Percentiles rank a stretch among this genome's conserved stretches.
These are phyloP conservation scores for Magallana angulata DNA, from an alignment of 1,140 invertebrate species.

Conservation along the genomic window DNA sequence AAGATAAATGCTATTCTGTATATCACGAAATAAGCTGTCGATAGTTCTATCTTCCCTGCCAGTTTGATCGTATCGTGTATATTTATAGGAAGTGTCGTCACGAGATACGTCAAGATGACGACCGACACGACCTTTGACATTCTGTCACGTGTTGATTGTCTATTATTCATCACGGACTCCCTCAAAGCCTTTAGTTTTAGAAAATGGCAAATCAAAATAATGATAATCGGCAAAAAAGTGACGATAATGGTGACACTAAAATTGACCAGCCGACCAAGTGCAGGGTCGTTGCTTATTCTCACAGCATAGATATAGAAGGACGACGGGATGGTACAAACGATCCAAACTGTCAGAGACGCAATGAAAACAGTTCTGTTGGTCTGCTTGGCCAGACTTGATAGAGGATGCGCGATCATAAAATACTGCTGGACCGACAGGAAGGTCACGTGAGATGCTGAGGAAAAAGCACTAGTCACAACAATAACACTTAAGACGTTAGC, in stretches of 20 bases:
- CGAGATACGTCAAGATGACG: not conserved
- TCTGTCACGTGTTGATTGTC: not conserved
- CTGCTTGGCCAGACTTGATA: not conserved
- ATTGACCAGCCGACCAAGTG: not conserved
- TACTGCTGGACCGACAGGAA: constrained; percentile 24
- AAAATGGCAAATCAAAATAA: constrained; percentile 22
- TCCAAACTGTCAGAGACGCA: not conserved
- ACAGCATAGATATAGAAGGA: constrained; percentile 17
- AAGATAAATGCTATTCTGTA: constrained; percentile 7
- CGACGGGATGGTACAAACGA: not conserved
- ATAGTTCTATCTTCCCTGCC: not conserved
- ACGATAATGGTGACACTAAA: not conserved
- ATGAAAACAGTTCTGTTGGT: not conserved
- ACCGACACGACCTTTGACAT: constrained; percentile 9
- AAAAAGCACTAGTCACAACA: not conserved
- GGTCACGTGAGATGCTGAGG: constrained; percentile 9
- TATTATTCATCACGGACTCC: not conserved
- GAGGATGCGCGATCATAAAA: constrained; percentile 26
- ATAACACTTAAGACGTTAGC: not conserved
- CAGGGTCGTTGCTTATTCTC: not conserved
- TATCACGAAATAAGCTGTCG: not conserved
- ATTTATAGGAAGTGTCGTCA: constrained; percentile 36
- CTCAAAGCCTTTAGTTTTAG: not conserved
- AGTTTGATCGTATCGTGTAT: constrained; percentile 21
- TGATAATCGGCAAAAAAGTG: constrained; percentile 7